Conservation (phyloP, 2,888 invertebrate genomes). For the Taenaris catops region DNA sequence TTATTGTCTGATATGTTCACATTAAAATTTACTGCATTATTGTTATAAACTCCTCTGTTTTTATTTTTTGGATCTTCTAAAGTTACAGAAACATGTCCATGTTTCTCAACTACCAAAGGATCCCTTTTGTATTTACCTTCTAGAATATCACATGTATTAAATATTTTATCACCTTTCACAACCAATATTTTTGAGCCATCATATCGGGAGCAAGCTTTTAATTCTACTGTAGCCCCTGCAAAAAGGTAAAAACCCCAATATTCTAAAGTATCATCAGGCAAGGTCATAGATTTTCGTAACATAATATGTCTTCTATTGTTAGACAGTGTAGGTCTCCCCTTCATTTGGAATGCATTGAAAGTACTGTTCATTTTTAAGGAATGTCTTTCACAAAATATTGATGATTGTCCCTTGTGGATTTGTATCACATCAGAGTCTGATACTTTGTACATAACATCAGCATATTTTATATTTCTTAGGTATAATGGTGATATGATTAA, state of each 20-base stretch:
- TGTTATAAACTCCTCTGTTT: constrained; percentile 17
- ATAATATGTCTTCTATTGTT: constrained; percentile 86
- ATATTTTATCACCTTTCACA: constrained; percentile 87
- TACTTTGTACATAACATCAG: constrained; percentile 87
- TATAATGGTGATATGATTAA: constrained; percentile 89
- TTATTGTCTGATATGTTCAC: constrained; percentile 18
- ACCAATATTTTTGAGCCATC: constrained; percentile 90
- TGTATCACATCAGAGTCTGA: constrained; percentile 92
- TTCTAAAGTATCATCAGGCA: constrained; percentile 92
- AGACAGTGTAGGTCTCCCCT: constrained; percentile 84
- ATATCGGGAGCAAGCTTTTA: constrained; percentile 89
- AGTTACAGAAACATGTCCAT: constrained; percentile 75
- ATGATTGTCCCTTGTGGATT: constrained; percentile 90
- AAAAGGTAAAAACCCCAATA: constrained; percentile 94
- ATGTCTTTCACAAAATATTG: constrained; percentile 90
- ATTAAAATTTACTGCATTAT: constrained; percentile 5
- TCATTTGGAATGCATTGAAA: constrained; percentile 87
- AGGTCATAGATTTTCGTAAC: constrained; percentile 88
- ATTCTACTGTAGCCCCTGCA: constrained; percentile 86
- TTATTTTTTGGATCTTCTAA: constrained; percentile 50
- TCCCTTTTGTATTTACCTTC: constrained; percentile 83
- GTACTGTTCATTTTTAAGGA: constrained; percentile 86
- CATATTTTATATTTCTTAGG: constrained; percentile 86
- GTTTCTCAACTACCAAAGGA: constrained; percentile 79
- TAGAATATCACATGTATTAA: constrained; percentile 88